Evolutionary conservation across 2,888 invertebrate genomes (phyloP).

Genomic region (Drosophila prolongata): DNA sequence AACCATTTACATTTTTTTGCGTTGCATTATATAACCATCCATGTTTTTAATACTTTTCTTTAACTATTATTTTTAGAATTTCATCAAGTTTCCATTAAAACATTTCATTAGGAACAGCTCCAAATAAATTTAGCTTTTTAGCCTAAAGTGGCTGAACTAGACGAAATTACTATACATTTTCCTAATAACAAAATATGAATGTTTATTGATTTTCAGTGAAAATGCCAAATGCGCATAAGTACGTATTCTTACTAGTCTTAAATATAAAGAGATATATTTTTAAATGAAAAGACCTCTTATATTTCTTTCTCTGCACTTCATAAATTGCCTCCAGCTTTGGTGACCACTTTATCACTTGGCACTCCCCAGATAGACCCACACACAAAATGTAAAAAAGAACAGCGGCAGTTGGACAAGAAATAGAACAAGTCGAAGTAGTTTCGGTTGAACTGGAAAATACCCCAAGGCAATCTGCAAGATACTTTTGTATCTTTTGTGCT

Average conservation of each 20-base stretch:
- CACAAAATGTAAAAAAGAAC: constrained; percentile 4
- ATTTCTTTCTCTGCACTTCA: constrained; percentile 34
- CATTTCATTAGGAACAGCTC: no score
- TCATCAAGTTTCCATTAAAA: no score
- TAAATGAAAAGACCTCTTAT: background rate
- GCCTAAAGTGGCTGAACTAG: no score
- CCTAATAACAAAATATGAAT: no score
- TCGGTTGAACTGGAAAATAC: constrained; percentile 57
- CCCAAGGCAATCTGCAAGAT: constrained; percentile 63
- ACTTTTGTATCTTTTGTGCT: constrained; percentile 42
- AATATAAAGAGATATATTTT: background rate
- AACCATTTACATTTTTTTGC: no score
- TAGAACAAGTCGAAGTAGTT: constrained; percentile 40
- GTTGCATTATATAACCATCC: no score
- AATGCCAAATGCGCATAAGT: no score
- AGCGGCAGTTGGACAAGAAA: constrained; percentile 17
- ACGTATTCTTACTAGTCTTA: background rate
- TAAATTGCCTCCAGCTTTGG: constrained; percentile 44
- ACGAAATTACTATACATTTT: no score
- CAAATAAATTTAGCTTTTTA: no score
- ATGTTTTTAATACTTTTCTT: no score
- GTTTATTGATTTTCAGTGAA: no score
- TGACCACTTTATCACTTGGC: constrained; percentile 51
- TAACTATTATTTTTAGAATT: no score
- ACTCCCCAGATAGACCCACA: constrained; percentile 34